Percentiles rank a stretch among this genome's conserved stretches.
Conservation (phyloP, 2,113 vertebrate genomes). For the Mobula hypostoma region DNA sequence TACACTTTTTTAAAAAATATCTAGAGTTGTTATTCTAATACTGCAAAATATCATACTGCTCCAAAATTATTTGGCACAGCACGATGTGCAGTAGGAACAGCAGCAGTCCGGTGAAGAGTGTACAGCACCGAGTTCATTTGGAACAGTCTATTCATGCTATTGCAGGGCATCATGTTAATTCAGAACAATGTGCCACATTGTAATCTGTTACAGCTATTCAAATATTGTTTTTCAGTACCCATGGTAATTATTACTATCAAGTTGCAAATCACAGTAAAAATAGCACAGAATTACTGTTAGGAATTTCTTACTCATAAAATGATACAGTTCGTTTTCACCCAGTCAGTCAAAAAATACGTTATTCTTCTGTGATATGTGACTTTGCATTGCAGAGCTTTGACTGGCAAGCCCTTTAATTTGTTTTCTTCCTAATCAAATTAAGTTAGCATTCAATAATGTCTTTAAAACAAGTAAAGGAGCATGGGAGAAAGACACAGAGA, state of each 20-base stretch:
- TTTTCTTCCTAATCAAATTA: not conserved
- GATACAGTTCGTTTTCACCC: not conserved
- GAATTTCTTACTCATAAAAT: not conserved
- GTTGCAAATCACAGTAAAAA: not conserved
- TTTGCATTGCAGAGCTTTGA: not conserved
- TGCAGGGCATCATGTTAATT: not conserved
- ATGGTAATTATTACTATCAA: not conserved
- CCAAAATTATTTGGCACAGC: not conserved
- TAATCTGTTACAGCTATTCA: not conserved
- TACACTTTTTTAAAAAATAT: too few species aligned
- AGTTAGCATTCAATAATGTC: not conserved
- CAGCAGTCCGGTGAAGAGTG: not conserved
- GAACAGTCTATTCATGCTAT: not conserved
- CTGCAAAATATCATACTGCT: not conserved
- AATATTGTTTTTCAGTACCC: not conserved
- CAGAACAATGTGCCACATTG: not conserved
- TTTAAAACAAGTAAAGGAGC: not conserved
- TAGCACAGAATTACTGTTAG: not conserved
- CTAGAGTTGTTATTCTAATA: not conserved
- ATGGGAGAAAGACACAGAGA: conserved; percentile 38
- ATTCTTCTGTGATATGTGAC: not conserved
- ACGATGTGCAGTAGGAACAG: not conserved
- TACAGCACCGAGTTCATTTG: not conserved
- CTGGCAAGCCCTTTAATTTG: not conserved
- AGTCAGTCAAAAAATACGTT: not conserved